Conservation (phyloP, 2,888 invertebrate genomes). For the Stomorhina lunata region DNA sequence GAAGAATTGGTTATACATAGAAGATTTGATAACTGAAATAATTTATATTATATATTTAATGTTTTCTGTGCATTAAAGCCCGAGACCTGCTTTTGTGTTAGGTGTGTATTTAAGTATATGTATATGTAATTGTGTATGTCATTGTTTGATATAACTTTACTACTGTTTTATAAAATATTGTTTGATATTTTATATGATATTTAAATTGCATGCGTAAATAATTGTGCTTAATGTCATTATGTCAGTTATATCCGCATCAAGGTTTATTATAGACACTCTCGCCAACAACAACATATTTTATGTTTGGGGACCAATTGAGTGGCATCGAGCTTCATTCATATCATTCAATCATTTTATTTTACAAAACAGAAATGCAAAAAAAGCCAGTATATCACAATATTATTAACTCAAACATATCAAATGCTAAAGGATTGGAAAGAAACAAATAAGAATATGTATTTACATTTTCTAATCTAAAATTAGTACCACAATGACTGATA, state of each 20-base stretch:
- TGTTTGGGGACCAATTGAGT: neutral
- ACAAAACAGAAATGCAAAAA: neutral
- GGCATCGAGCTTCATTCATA: constrained; percentile 51
- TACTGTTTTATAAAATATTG: constrained; percentile 41
- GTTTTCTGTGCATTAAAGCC: no score
- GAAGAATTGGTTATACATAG: no score
- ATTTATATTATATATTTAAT: no score
- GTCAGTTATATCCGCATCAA: constrained; percentile 67
- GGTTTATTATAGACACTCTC: constrained; percentile 31
- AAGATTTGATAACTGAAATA: no score
- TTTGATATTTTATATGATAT: constrained; percentile 68
- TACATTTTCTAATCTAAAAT: neutral
- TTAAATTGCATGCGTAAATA: constrained; percentile 74
- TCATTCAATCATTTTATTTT: constrained; percentile 56
- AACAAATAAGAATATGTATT: neutral
- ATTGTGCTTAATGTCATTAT: constrained; percentile 74
- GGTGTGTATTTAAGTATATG: neutral
- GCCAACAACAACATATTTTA: neutral
- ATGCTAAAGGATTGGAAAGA: neutral
- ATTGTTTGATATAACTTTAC: constrained; percentile 26
- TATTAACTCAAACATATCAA: constrained; percentile 25
- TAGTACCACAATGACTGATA: neutral
- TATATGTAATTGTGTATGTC: no score
- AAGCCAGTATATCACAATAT: constrained; percentile 18
- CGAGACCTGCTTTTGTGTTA: neutral